Evolutionary conservation across 2,888 invertebrate genomes (phyloP).

Genomic region (Halictus ligatus): DNA sequence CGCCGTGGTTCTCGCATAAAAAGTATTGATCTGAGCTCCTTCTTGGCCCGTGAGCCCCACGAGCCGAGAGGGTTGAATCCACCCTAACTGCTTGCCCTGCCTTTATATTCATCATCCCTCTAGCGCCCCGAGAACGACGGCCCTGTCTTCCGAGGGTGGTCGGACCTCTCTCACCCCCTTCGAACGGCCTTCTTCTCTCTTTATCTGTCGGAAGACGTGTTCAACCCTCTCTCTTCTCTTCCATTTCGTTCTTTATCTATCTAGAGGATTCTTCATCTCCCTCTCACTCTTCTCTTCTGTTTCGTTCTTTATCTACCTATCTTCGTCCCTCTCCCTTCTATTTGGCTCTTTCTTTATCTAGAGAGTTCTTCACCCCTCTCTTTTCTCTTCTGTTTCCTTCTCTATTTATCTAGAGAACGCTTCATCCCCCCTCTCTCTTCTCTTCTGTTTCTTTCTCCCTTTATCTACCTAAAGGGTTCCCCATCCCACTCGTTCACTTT

Average conservation of each 20-base stretch:
- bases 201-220: not conserved
- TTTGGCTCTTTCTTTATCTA: not conserved
- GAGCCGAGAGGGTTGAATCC: slow-evolving; percentile 83
- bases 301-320: not conserved
- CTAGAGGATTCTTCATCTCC: slow-evolving; percentile 5
- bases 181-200: slow-evolving; percentile 34
- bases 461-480: not conserved
- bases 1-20: slow-evolving; percentile 81
- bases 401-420: too few relatives aligned
- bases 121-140: slow-evolving; percentile 71
- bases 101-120: slow-evolving; percentile 84
- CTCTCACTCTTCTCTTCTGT: not conserved
- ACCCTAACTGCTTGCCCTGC: slow-evolving; percentile 82
- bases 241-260: not conserved
- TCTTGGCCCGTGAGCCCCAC: slow-evolving; percentile 74
- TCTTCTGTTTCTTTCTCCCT: not conserved
- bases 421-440: too few relatives aligned
- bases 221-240: not conserved
- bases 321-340: not conserved
- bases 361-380: slow-evolving; percentile 3
- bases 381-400: not conserved
- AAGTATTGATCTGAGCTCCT: slow-evolving; percentile 83
- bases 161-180: slow-evolving; percentile 47
- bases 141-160: slow-evolving; percentile 68
- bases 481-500: not conserved